Percentiles rank a stretch among this genome's conserved stretches.
These are phyloP conservation scores for Metridium senile DNA, from an alignment of 92 coral and sea anemone genomes.

Conservation along the genomic window DNA sequence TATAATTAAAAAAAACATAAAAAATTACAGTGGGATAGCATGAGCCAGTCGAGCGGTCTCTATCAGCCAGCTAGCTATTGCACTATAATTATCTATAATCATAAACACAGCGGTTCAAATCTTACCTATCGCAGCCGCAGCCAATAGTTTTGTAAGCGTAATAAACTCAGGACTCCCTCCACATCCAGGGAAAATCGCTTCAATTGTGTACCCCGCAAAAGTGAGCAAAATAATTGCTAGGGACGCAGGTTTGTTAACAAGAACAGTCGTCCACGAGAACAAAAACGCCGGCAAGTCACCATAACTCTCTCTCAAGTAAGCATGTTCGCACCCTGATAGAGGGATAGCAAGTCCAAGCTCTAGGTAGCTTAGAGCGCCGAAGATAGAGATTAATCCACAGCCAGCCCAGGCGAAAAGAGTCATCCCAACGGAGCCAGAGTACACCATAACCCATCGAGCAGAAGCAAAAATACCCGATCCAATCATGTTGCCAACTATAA, in stretches of 20 bases:
- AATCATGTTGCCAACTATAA: constrained; percentile 61
- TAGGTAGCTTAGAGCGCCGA: constrained; percentile 59
- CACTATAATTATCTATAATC: too few relatives aligned
- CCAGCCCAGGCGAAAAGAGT: constrained; percentile 50
- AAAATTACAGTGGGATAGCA: too few relatives aligned
- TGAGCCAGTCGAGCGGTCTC: too few relatives aligned
- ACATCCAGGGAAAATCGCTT: constrained; percentile 88
- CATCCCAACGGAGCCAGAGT: constrained; percentile 59
- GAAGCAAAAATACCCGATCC: constrained; percentile 73
- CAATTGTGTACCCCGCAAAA: constrained; percentile 77
- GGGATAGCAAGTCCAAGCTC: constrained; percentile 64
- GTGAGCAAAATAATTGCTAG: constrained; percentile 76
- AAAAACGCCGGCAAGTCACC: constrained; percentile 82
- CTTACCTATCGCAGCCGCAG: constrained; percentile 92
- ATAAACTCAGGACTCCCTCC: constrained; percentile 57
- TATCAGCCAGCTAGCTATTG: too few relatives aligned
- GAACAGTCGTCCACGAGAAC: constrained; percentile 66
- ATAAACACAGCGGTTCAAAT: too few relatives aligned
- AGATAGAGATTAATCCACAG: constrained; percentile 51
- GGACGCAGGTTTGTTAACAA: constrained; percentile 73
- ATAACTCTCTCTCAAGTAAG: constrained; percentile 64
- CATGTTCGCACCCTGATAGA: constrained; percentile 55
- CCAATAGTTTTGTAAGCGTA: constrained; percentile 73
- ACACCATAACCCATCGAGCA: constrained; percentile 52
- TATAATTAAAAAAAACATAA: too few relatives aligned